phyloP scores from a whole-genome alignment of 2,797 vertebrate genomes.

The Arrhamphus sclerolepis region DNA sequence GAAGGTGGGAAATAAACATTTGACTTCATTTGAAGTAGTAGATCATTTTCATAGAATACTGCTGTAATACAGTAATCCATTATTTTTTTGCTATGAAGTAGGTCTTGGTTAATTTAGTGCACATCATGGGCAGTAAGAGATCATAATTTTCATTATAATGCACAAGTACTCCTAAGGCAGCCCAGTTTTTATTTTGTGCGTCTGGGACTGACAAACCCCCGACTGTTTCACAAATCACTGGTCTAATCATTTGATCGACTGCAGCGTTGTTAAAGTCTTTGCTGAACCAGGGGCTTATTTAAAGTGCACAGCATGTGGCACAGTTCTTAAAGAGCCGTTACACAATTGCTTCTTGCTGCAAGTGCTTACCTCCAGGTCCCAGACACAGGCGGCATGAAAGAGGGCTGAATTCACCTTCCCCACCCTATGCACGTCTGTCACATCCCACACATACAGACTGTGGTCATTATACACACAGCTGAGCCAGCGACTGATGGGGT shows the following conservation, averaged over 20 bases:
- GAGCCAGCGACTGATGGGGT: conserved; percentile 88
- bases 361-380: conserved; percentile 91
- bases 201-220: not conserved
- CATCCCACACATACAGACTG: conserved; percentile 96
- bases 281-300: not conserved
- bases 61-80: too few species aligned
- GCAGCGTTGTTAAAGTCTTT: not conserved
- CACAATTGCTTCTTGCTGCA: conserved; percentile 1
- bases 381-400: conserved; percentile 92
- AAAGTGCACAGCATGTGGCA: not conserved
- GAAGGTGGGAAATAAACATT: too few species aligned
- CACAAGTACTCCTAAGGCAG: not conserved
- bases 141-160: too few species aligned
- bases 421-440: conserved; percentile 88
- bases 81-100: too few species aligned
- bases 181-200: not conserved
- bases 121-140: too few species aligned
- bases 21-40: too few species aligned
- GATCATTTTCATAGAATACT: too few species aligned
- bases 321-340: conserved; percentile 1
- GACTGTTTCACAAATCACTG: not conserved
- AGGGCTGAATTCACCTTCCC: conserved; percentile 92
- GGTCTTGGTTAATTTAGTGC: too few species aligned
- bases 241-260: conserved; percentile 7
- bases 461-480: conserved; percentile 96